Percentiles rank a stretch among this genome's conserved stretches.
These are phyloP conservation scores for Rhyacichthys aspro DNA, from an alignment of 2,797 vertebrate species.

Conservation along the genomic window DNA sequence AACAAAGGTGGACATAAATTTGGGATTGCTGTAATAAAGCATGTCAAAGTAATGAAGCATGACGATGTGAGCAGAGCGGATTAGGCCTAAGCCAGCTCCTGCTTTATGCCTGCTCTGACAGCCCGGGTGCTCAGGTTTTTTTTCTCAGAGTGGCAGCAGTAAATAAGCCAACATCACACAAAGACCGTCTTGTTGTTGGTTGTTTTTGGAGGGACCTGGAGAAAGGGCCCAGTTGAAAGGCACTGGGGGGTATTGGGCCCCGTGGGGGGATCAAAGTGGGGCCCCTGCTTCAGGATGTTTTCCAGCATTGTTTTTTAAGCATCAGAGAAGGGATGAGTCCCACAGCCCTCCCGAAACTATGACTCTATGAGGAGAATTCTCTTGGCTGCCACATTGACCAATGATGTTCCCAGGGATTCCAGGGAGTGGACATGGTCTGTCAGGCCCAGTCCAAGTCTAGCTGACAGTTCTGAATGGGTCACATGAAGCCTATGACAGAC, in stretches of 20 bases:
- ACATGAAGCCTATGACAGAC: constrained; percentile 53
- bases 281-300: constrained; percentile 28
- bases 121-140: constrained; percentile 37
- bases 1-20: constrained; percentile 33
- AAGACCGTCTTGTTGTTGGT: constrained; percentile 47
- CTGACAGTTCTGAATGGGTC: constrained; percentile 22
- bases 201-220: constrained; percentile 46
- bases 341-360: constrained; percentile 3
- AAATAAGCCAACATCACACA: constrained; percentile 58
- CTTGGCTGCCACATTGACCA: constrained; percentile 56
- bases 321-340: constrained; percentile 10
- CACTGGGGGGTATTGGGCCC: constrained; percentile 44
- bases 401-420: constrained; percentile 56
- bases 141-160: constrained; percentile 45
- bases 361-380: constrained; percentile 47
- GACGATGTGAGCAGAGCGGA: constrained; percentile 22
- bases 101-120: constrained; percentile 23
- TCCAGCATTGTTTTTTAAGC: constrained; percentile 35
- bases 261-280: constrained; percentile 51
- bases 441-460: constrained; percentile 44
- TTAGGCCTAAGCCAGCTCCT: constrained; percentile 15
- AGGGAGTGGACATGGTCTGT: constrained; percentile 64
- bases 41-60: constrained; percentile 23
- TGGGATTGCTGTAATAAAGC: constrained; percentile 13
- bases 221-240: constrained; percentile 53